Evolutionary conservation across 1,140 invertebrate genomes (phyloP).

Genomic region (Trissolcus basalis): DNA sequence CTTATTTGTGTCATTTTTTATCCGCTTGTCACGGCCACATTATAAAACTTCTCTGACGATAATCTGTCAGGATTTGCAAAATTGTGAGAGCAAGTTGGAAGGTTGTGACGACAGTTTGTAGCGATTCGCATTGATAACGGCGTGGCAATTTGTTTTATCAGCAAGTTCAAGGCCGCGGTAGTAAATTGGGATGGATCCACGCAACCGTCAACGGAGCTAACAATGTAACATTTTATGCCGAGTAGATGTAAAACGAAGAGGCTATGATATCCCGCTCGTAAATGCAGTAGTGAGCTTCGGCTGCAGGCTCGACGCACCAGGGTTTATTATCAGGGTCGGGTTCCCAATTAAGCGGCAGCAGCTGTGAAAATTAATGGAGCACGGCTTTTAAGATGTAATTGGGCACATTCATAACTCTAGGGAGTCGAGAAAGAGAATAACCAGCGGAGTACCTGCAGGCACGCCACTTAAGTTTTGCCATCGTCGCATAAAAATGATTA

Average conservation of each 20-base stretch:
- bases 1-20: constrained; percentile 27
- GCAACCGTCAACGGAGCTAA: constrained; percentile 59
- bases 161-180: constrained; percentile 49
- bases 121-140: constrained; percentile 13
- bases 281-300: constrained; percentile 66
- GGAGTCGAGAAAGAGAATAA: constrained; percentile 57
- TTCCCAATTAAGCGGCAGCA: constrained; percentile 81
- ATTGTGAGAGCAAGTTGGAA: too few relatives aligned
- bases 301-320: constrained; percentile 64
- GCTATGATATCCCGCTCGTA: constrained; percentile 61
- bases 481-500: constrained; percentile 13
- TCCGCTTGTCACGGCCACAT: too few relatives aligned
- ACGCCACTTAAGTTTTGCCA: constrained; percentile 29
- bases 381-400: constrained; percentile 82
- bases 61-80: too few relatives aligned
- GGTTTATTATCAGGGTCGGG: constrained; percentile 79
- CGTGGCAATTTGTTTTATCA: constrained; percentile 48
- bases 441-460: constrained; percentile 37
- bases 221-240: constrained; percentile 65
- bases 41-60: too few relatives aligned
- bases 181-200: constrained; percentile 35
- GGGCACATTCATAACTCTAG: constrained; percentile 79
- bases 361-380: constrained; percentile 82
- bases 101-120: background rate
- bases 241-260: constrained; percentile 61